Evolutionary conservation across 2,113 vertebrate genomes (phyloP).

Genomic region (Poeciliopsis turrubarensis): DNA sequence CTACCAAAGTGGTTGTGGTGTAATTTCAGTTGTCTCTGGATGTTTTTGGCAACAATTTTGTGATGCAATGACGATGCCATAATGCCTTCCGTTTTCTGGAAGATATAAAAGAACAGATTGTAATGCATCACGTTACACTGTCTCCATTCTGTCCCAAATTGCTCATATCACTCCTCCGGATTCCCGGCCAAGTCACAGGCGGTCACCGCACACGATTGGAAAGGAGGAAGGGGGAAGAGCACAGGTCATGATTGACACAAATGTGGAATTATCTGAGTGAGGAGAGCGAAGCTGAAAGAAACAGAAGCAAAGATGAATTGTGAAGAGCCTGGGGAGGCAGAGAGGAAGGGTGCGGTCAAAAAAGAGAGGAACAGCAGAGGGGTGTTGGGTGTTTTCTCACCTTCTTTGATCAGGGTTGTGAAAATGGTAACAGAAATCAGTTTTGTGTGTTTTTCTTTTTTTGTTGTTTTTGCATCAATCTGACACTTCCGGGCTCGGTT

Average conservation of each 20-base stretch:
- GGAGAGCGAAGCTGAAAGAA: slow-evolving; percentile 13
- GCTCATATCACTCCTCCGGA: slow-evolving; percentile 44
- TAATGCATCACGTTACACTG: not conserved
- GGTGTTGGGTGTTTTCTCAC: slow-evolving; percentile 65
- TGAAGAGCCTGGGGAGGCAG: slow-evolving; percentile 37
- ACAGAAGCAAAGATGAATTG: slow-evolving; percentile 33
- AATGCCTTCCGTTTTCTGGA: slow-evolving; percentile 13
- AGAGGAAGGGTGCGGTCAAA: slow-evolving; percentile 72
- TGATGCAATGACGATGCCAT: not conserved
- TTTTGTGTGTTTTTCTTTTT: too few relatives aligned
- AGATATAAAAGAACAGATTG: slow-evolving; percentile 8
- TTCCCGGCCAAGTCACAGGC: slow-evolving; percentile 47
- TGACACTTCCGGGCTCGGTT: not conserved
- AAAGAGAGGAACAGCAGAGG: slow-evolving; percentile 57
- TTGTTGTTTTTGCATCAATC: not conserved
- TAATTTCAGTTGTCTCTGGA: not conserved
- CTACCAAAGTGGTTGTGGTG: not conserved
- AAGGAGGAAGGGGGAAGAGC: slow-evolving; percentile 33
- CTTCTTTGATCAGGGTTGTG: slow-evolving; percentile 68
- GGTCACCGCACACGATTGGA: slow-evolving; percentile 51
- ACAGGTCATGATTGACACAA: slow-evolving; percentile 25
- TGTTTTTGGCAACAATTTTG: not conserved
- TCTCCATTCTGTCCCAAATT: slow-evolving; percentile 34
- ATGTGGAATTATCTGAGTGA: slow-evolving; percentile 35
- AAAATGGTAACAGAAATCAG: slow-evolving; percentile 44